These are phyloP conservation scores for Cyclophora albipunctata DNA, from an alignment of 2,888 invertebrate species.

Conservation along the genomic window DNA sequence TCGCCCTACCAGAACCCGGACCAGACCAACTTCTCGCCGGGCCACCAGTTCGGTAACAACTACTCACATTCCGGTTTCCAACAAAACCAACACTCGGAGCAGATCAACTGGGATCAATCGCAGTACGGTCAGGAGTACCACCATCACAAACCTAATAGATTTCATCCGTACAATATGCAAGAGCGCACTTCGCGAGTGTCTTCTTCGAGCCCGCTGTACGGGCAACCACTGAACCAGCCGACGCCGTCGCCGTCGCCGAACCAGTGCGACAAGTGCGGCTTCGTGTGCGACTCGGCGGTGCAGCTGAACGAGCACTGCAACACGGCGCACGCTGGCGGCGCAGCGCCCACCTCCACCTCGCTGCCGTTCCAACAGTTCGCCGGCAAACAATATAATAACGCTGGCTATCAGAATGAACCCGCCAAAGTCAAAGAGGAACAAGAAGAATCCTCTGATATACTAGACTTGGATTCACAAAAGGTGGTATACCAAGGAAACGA, in stretches of 20 bases:
- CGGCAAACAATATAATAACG: conserved; percentile 62
- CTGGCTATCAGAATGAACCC: conserved; percentile 64
- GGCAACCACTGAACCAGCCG: conserved; percentile 77
- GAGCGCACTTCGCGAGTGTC: conserved; percentile 72
- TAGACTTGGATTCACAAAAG: conserved; percentile 92
- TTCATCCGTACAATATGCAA: conserved; percentile 71
- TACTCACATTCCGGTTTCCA: conserved; percentile 69
- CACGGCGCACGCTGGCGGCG: conserved; percentile 76
- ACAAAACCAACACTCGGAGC: conserved; percentile 67
- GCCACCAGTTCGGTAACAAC: conserved; percentile 65
- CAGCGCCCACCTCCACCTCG: conserved; percentile 54
- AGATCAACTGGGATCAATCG: conserved; percentile 66
- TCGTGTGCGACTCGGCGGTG: conserved; percentile 83
- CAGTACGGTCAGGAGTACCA: conserved; percentile 66
- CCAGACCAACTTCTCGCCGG: conserved; percentile 75
- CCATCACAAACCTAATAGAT: conserved; percentile 60
- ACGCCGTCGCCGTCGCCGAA: conserved; percentile 83
- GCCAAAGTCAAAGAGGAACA: conserved; percentile 78
- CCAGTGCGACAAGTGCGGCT: conserved; percentile 90
- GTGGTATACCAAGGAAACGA: conserved; percentile 84
- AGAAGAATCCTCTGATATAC: conserved; percentile 85
- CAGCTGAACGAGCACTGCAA: conserved; percentile 85
- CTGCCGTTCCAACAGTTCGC: conserved; percentile 72
- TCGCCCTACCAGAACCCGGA: conserved; percentile 79
- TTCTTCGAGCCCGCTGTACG: conserved; percentile 73